phyloP scores from a whole-genome alignment of 2,888 invertebrate species.

The Eupelmus urozonus region DNA sequence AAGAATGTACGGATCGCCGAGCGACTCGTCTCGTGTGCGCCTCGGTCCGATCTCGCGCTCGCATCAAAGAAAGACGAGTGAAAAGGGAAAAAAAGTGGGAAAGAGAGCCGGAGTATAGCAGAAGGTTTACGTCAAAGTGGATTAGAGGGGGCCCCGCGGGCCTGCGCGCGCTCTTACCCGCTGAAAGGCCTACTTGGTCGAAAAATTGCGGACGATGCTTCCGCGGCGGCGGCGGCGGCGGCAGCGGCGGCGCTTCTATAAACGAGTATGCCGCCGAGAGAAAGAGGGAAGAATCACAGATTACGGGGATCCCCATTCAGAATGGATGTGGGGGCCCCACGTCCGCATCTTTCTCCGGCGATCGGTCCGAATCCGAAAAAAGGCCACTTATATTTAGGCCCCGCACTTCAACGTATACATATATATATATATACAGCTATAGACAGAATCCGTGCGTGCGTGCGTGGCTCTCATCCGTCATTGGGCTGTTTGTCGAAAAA shows the following conservation, averaged over 20 bases:
- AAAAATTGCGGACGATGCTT: slow-evolving; percentile 66
- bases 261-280: slow-evolving; percentile 51
- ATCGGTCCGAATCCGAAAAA: background rate
- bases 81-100: slow-evolving; percentile 4
- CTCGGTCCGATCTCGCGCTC: background rate
- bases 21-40: background rate
- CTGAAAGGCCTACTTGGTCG: slow-evolving; percentile 67
- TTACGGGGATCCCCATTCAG: slow-evolving; percentile 64
- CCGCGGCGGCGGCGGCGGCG: slow-evolving; percentile 60
- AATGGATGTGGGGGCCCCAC: background rate
- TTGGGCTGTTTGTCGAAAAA: slow-evolving; percentile 63
- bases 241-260: slow-evolving; percentile 60
- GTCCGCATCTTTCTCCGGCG: background rate
- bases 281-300: slow-evolving; percentile 69
- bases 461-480: slow-evolving; percentile 51
- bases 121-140: slow-evolving; percentile 68
- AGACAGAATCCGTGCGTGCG: background rate
- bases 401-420: no score
- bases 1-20: background rate
- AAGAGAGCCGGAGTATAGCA: slow-evolving; percentile 1
- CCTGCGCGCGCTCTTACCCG: background rate
- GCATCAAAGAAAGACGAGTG: slow-evolving; percentile 8
- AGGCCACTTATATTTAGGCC: slow-evolving; percentile 24
- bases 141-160: slow-evolving; percentile 62
- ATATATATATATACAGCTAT: no score